Base-by-base conservation (phyloP, 2,888 invertebrate species). In the Pyrrhia umbra region DNA sequence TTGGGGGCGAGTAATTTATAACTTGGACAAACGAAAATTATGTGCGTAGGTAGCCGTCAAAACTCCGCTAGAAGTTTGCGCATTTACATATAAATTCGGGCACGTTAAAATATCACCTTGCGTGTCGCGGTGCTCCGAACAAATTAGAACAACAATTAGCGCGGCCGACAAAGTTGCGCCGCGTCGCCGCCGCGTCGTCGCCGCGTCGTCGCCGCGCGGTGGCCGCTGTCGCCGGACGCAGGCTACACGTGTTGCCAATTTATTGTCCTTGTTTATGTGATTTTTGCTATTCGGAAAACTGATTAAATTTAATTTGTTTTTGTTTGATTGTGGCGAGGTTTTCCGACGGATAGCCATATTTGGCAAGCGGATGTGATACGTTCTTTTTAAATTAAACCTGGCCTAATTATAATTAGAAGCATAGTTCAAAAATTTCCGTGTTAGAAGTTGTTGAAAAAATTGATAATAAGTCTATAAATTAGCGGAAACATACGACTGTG, bases 81-180 rank as follows among this genome's bases (percentile, higher is more conserved):
- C 90, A 94, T 94, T 93, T 90, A 86, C 91, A 94, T 94, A 88
- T 89, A 90, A 94, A 94, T 93, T 91, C 78, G 90, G 86, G 77
- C 85, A 83, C 81, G 90, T 85, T 91, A 83, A 90, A 90, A 92
- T 90, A 92, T 93, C 91, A 93, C 92, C 93, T 93, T 88, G 74
- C 79, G 73, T 74, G 84, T 69, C 69, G 69, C 59, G 75, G 82
- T 85, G 81, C 78, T 81, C 80, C 74, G 75, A 91, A 92, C 92
- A 89, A 90, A 89, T 91, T 90, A 88, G 83, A 92, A 92, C 92
- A 92, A 91, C 92, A 92, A 92, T 92, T 92, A 92, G 88, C 81
- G 86, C 51, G 62, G 80, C 81, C 77, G 82, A 80, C 79, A 80
- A 82, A 85, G 83, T 84, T 85, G 84, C 68, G 30, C 65, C 49